These are phyloP conservation scores for Suillia variegata DNA, from an alignment of 2,888 invertebrate genomes.

Conservation along the genomic window DNA sequence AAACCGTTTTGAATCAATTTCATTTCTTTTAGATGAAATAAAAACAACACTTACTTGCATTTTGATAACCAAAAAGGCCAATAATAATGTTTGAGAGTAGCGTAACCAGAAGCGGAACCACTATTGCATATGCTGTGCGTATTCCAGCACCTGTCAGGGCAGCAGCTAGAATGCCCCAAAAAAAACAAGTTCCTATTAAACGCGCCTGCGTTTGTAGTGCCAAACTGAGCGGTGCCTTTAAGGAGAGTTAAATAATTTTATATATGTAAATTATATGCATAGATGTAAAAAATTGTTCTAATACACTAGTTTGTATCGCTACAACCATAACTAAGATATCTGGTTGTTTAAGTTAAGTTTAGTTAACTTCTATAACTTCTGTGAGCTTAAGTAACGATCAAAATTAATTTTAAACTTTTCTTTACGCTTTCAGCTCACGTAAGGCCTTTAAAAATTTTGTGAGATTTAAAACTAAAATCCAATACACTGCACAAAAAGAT, in stretches of 20 bases:
- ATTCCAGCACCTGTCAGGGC: slow-evolving; percentile 45
- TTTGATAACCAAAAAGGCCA: slow-evolving; percentile 40
- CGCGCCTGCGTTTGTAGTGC: slow-evolving; percentile 48
- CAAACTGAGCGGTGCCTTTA: slow-evolving; percentile 46
- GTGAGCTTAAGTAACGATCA: too few relatives aligned
- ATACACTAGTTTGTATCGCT: too few relatives aligned
- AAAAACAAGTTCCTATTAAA: slow-evolving; percentile 45
- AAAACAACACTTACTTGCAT: slow-evolving; percentile 39
- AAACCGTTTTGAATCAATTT: too few relatives aligned
- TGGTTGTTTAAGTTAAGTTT: too few relatives aligned
- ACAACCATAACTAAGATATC: too few relatives aligned
- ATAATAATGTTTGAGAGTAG: slow-evolving; percentile 40
- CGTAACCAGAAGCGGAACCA: slow-evolving; percentile 41
- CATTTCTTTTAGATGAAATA: background rate
- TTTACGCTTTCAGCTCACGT: too few relatives aligned
- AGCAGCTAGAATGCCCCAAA: slow-evolving; percentile 45
- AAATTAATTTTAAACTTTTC: too few relatives aligned
- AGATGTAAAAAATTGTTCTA: too few relatives aligned
- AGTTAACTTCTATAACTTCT: too few relatives aligned
- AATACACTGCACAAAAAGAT: too few relatives aligned
- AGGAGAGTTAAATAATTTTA: slow-evolving; percentile 1
- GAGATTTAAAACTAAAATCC: too few relatives aligned
- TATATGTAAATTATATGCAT: background rate
- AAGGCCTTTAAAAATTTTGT: too few relatives aligned
- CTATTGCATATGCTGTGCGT: slow-evolving; percentile 43